These are phyloP conservation scores for Smutsia temminckii DNA, from an alignment of 2,797 vertebrate species.

Conservation along the genomic window DNA sequence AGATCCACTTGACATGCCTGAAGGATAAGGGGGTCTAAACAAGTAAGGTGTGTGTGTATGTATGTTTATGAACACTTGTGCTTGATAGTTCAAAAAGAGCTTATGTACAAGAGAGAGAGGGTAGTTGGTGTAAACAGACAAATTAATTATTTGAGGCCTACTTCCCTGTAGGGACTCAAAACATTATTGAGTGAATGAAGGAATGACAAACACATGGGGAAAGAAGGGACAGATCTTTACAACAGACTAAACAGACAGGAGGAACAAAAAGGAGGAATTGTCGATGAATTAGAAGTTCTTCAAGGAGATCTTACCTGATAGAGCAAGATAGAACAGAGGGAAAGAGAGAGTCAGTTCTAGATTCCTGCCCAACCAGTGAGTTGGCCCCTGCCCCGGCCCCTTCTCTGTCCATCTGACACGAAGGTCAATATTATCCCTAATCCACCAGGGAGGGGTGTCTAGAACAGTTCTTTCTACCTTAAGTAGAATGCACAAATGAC, in stretches of 20 bases:
- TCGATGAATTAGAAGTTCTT: neutral
- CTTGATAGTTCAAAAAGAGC: neutral
- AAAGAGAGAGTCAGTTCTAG: neutral
- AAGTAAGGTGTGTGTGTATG: no score
- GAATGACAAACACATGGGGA: neutral
- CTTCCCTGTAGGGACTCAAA: neutral
- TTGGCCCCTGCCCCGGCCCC: neutral
- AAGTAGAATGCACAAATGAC: neutral
- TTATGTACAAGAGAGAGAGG: neutral
- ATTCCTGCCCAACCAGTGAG: neutral
- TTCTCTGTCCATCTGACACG: neutral
- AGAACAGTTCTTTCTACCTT: neutral
- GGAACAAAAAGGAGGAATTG: neutral
- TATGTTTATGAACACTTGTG: neutral
- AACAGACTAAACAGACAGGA: neutral
- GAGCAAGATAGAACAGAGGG: neutral
- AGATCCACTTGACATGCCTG: neutral
- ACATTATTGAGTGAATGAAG: neutral
- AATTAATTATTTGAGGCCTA: neutral
- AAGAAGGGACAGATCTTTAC: neutral
- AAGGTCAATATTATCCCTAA: neutral
- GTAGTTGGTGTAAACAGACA: neutral
- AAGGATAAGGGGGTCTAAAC: neutral
- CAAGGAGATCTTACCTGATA: neutral
- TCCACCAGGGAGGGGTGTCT: neutral